A percentile compares a stretch with the other conserved stretches of the same genome.
Evolutionary conservation across 2,113 vertebrate species (phyloP).

Genomic region (Phyllostomus hastatus): DNA sequence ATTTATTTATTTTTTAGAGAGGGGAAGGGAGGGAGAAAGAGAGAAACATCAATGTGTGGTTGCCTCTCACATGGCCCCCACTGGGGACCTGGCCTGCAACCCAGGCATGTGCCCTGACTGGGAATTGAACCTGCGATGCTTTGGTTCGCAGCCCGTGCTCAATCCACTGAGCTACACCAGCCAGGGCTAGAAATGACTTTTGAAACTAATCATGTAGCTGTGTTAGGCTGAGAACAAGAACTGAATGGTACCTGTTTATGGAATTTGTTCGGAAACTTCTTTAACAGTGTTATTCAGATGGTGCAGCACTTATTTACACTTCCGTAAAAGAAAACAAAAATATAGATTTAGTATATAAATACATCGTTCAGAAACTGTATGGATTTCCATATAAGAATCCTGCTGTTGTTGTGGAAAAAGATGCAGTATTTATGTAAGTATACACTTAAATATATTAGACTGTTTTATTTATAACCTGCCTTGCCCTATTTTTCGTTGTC

Average conservation of each 20-base stretch:
- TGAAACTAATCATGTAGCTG: neutral
- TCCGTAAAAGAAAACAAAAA: conserved; percentile 99
- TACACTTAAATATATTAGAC: neutral
- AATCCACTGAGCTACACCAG: too few species aligned
- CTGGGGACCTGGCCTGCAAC: too few species aligned
- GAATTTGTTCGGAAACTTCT: conserved; percentile 73
- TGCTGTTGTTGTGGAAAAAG: conserved; percentile 97
- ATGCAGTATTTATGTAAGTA: conserved; percentile 98
- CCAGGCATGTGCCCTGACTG: too few species aligned
- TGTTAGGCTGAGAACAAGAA: neutral
- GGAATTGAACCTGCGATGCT: too few species aligned
- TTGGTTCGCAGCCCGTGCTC: too few species aligned
- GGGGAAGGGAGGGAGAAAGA: too few species aligned
- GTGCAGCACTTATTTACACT: conserved; percentile 97
- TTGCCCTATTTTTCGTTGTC: neutral
- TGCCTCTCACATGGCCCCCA: too few species aligned
- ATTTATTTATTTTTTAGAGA: too few species aligned
- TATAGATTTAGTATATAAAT: conserved; percentile 98
- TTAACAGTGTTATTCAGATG: conserved; percentile 90
- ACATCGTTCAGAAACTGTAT: conserved; percentile 97
- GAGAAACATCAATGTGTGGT: too few species aligned
- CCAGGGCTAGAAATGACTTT: neutral
- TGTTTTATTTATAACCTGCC: neutral
- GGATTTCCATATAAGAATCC: conserved; percentile 94
- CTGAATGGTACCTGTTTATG: neutral